A percentile compares a stretch with the other conserved stretches of the same genome.
phyloP scores from a whole-genome alignment of 2,797 vertebrate genomes.

The Hapalemur alaotrensis region DNA sequence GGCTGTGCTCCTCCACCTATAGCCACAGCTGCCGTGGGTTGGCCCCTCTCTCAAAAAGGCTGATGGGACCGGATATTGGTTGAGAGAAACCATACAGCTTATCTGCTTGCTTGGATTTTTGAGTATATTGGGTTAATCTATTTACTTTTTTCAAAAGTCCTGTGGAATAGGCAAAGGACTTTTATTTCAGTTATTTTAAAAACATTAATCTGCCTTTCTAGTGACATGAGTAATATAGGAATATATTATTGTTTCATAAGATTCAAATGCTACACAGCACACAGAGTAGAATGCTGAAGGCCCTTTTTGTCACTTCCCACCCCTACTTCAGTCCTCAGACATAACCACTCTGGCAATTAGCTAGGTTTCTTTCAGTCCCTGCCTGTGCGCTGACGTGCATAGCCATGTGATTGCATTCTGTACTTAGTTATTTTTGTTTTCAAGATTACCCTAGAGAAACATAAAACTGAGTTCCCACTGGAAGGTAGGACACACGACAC shows the following conservation, averaged over 20 bases:
- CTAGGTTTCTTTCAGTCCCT: neutral
- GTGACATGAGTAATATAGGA: neutral
- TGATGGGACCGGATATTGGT: neutral
- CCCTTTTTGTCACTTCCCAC: neutral
- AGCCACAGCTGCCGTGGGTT: rapidly evolving
- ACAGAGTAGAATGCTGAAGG: neutral
- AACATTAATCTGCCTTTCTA: neutral
- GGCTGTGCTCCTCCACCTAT: neutral
- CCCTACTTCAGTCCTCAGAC: neutral
- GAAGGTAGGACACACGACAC: no score
- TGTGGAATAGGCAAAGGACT: neutral
- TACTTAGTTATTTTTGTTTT: neutral
- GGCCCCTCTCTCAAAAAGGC: rapidly evolving
- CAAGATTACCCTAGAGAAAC: neutral
- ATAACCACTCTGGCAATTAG: neutral
- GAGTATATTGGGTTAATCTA: neutral
- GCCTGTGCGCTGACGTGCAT: no score
- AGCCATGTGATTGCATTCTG: neutral
- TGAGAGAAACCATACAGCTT: neutral
- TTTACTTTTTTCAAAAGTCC: neutral
- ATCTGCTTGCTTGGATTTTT: neutral
- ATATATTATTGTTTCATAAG: neutral
- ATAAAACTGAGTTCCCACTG: no score
- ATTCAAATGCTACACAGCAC: neutral
- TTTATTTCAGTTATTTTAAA: neutral